Evolutionary conservation across 2,797 vertebrate species (phyloP).

Genomic region (Premnoplex brunnescens): DNA sequence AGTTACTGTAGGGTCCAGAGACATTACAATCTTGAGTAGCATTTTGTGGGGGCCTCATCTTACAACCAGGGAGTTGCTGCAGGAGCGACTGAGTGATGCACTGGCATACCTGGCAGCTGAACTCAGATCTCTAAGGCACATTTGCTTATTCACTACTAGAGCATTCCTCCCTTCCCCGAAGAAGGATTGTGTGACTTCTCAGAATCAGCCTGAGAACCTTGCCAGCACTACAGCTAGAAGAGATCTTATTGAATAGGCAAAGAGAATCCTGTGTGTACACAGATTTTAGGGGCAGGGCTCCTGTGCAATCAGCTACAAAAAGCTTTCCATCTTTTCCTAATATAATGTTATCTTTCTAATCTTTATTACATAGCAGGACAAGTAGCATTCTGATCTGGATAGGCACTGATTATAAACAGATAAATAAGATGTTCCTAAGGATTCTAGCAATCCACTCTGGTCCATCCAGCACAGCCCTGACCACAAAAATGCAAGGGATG

Average conservation of each 20-base stretch:
- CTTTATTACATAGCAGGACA: not conserved
- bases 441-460: not conserved
- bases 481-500: not conserved
- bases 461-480: not conserved
- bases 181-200: not conserved
- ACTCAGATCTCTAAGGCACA: not conserved
- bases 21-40: not conserved
- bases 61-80: rapidly evolving
- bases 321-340: not conserved
- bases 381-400: not conserved
- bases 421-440: not conserved
- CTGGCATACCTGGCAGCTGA: not conserved
- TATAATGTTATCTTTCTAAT: not conserved
- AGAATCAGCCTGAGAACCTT: not conserved
- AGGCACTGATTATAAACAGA: not conserved
- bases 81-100: not conserved
- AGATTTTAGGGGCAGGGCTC: not conserved
- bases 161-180: not conserved
- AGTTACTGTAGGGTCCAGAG: not conserved
- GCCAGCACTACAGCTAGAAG: not conserved
- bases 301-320: rapidly evolving
- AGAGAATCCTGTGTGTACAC: not conserved
- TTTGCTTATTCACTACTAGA: not conserved
- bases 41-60: not conserved
- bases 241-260: not conserved